A percentile compares a stretch with the other conserved stretches of the same genome.
phyloP scores from a whole-genome alignment of 2,113 vertebrate genomes.

The Ammodytes dubius region DNA sequence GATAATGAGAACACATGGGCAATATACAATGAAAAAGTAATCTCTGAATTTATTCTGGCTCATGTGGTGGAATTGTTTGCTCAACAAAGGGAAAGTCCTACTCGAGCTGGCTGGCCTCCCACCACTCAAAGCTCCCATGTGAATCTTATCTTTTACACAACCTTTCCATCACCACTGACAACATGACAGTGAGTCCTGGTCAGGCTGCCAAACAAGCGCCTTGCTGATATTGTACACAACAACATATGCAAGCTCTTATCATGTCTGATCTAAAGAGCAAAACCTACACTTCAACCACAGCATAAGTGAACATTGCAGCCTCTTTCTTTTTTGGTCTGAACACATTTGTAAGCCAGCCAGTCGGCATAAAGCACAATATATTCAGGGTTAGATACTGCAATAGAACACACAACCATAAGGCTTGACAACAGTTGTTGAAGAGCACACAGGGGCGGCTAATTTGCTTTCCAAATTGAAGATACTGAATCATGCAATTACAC shows the following conservation, averaged over 20 bases:
- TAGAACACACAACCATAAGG: not conserved
- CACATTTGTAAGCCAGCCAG: slow-evolving; percentile 2
- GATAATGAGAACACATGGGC: not conserved
- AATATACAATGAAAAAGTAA: not conserved
- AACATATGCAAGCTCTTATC: slow-evolving; percentile 42
- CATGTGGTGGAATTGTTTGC: slow-evolving; percentile 25
- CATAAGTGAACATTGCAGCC: slow-evolving; percentile 6
- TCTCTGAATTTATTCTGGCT: slow-evolving; percentile 24
- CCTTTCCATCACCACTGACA: slow-evolving; percentile 53
- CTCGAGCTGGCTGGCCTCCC: slow-evolving; percentile 26
- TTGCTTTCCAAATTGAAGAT: slow-evolving; percentile 26
- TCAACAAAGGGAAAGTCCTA: slow-evolving; percentile 39
- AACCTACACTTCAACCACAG: slow-evolving; percentile 17
- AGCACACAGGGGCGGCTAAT: slow-evolving; percentile 5
- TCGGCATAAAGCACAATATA: not conserved
- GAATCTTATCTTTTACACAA: slow-evolving; percentile 30
- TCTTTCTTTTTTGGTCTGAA: not conserved
- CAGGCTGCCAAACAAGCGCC: slow-evolving; percentile 21
- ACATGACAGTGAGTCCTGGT: slow-evolving; percentile 35
- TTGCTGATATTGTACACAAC: slow-evolving; percentile 44
- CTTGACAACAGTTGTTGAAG: slow-evolving; percentile 12
- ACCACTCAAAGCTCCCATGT: slow-evolving; percentile 29
- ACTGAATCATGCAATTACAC: slow-evolving; percentile 1
- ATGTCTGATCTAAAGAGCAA: slow-evolving; percentile 21
- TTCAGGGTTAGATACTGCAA: slow-evolving; percentile 6